Base-by-base conservation (phyloP, 2,888 invertebrate genomes). In the Stenotaenia linearis region DNA sequence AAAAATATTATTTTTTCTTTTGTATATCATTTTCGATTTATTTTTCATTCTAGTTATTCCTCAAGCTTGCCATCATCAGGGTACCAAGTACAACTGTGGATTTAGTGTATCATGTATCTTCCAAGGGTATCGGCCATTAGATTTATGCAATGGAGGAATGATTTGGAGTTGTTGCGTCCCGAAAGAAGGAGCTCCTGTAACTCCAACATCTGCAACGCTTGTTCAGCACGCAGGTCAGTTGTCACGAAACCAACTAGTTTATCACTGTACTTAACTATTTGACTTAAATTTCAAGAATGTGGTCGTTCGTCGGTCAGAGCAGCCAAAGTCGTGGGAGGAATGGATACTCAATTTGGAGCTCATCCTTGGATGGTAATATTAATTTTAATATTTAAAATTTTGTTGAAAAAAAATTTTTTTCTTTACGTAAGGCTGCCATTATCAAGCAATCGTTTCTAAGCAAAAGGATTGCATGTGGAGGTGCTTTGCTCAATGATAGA, bases 151-250 rank as follows among this genome's bases (percentile, higher is more conserved):
- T 12, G 96, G 96, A 25, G 96, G 96, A 78, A 92, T 96, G 91
- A 94, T 96, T 83, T 96, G 96, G 96, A 93, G 94, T 5, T 96
- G 96, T 86, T 96, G 96, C 85, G 93, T 96, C 10, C 87, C 88
- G 77, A 83, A 85, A 76, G 94, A 95, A 85, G 89, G 91, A 82
- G 92, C 86, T 84, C 82, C 81, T 18, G 80, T 81, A 35, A 80
- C 82, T 56, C 79, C 61, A 4, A 56, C 77, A 12, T 28, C 80
- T n/a, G 21, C 50, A 21, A 18, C 81, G 25, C 45, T 78, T 28
- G 37, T 45, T 40, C 77, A 77, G 6, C 9, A 21, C 40, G 12
- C 77, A 77, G 77, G 77, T 77, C 76, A 76, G 74, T 30, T 30
- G 28, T 74, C 28, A 74, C 1, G 69, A 18, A 10, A 69, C 5